Evolutionary conservation across 2,113 vertebrate species (phyloP).

Genomic region (Pyxicephalus adspersus): DNA sequence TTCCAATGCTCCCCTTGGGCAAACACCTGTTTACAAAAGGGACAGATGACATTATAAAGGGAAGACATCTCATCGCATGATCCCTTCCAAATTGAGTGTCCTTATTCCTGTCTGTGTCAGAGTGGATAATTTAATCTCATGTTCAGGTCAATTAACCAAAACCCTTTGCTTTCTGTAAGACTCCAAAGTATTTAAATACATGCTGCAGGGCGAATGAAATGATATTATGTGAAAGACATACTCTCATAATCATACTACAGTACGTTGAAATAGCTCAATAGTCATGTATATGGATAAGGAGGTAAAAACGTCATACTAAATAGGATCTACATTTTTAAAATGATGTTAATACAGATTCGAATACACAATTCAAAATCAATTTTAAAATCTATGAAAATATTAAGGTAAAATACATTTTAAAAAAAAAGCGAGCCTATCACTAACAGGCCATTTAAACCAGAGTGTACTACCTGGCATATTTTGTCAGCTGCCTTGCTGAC

Average conservation of each 20-base stretch:
- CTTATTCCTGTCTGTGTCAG: conserved; percentile 61
- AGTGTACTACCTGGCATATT: too few relatives aligned
- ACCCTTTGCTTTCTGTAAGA: conserved; percentile 60
- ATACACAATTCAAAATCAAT: too few relatives aligned
- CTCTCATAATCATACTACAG: too few relatives aligned
- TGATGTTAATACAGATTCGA: too few relatives aligned
- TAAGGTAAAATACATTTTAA: too few relatives aligned
- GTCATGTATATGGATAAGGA: too few relatives aligned
- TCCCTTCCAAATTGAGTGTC: conserved; percentile 63
- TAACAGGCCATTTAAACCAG: too few relatives aligned
- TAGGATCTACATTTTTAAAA: too few relatives aligned
- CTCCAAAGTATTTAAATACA: conserved; percentile 57
- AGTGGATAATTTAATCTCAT: conserved; percentile 67
- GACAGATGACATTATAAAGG: conserved; percentile 65
- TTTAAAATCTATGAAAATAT: neutral
- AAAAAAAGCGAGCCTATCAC: too few relatives aligned
- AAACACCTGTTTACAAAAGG: conserved; percentile 74
- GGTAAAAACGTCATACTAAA: too few relatives aligned
- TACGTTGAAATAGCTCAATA: too few relatives aligned
- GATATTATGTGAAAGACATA: neutral
- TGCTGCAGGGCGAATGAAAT: conserved; percentile 55
- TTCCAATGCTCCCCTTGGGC: conserved; percentile 66
- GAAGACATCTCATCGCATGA: conserved; percentile 63
- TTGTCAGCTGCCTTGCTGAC: too few relatives aligned
- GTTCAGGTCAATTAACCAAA: conserved; percentile 66